Conservation (phyloP, 1,140 invertebrate species). For the Tigriopus japonicus region DNA sequence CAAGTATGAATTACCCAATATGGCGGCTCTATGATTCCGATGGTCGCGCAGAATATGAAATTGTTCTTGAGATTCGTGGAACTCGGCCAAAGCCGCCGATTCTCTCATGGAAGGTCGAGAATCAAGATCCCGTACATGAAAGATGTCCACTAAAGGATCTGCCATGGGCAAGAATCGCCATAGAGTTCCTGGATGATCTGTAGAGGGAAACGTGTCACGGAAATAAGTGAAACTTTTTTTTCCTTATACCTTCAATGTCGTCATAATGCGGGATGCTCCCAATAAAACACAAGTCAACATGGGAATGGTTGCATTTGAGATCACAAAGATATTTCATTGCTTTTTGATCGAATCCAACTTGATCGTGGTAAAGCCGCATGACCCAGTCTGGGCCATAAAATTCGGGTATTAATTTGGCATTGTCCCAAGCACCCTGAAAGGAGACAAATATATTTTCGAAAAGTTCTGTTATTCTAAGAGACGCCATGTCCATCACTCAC, state of each 20-base stretch:
- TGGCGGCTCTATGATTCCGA: no score
- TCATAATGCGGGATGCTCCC: no score
- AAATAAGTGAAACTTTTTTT: no score
- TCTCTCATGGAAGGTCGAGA: conserved; percentile 20
- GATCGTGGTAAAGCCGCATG: conserved; percentile 17
- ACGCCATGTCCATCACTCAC: no score
- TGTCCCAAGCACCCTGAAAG: no score
- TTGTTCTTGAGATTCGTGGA: no score
- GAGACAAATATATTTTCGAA: no score
- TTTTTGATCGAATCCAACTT: not conserved
- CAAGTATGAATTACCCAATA: no score
- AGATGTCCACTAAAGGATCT: conserved; percentile 22
- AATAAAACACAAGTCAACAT: conserved; percentile 13
- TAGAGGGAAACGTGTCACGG: not conserved
- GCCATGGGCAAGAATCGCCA: conserved; percentile 23
- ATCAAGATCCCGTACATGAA: conserved; percentile 22
- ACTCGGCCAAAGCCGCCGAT: conserved; percentile 21
- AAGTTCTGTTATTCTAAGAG: no score
- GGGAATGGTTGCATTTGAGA: conserved; percentile 16
- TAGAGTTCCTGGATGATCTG: conserved; percentile 12
- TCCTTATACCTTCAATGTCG: no score
- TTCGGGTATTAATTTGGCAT: no score
- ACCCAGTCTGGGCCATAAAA: conserved; percentile 2
- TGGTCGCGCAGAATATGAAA: no score
- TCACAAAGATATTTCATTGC: conserved; percentile 10